phyloP scores from a whole-genome alignment of 2,888 invertebrate genomes.

The Agrotis segetum region DNA sequence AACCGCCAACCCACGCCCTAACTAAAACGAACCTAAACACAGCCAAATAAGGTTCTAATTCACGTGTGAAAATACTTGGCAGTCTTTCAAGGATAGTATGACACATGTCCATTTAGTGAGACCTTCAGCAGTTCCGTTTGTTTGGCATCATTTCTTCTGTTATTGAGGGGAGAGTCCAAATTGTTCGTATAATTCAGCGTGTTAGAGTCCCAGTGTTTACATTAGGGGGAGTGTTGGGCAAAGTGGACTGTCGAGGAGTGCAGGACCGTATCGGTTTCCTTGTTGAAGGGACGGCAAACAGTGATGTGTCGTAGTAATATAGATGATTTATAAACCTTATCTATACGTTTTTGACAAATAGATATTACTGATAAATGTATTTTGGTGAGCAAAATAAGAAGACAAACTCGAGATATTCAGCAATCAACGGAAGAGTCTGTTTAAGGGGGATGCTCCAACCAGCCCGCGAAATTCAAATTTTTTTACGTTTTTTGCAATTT shows the following conservation, averaged over 20 bases:
- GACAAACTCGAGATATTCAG: too few species aligned
- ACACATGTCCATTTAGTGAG: conserved; percentile 81
- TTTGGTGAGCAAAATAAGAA: neutral
- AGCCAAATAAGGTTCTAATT: conserved; percentile 56
- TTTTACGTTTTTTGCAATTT: too few species aligned
- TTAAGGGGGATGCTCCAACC: too few species aligned
- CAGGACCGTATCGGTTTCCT: conserved; percentile 50
- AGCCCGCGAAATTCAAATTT: too few species aligned
- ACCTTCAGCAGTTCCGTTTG: conserved; percentile 73
- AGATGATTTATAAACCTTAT: conserved; percentile 20
- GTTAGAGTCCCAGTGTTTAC: conserved; percentile 60
- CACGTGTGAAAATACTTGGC: conserved; percentile 28
- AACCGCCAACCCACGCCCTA: conserved; percentile 36
- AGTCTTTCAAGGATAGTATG: conserved; percentile 75
- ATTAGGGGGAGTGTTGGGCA: conserved; percentile 52
- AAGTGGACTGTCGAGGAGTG: conserved; percentile 50
- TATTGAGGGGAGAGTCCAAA: conserved; percentile 61
- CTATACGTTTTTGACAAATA: neutral
- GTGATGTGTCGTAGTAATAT: conserved; percentile 25
- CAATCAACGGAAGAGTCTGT: neutral
- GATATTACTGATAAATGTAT: neutral
- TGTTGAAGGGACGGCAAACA: conserved; percentile 31
- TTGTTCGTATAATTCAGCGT: conserved; percentile 64
- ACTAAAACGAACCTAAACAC: conserved; percentile 60
- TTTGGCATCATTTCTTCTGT: conserved; percentile 65